A percentile compares a stretch with the other conserved stretches of the same genome.
Evolutionary conservation across 2,888 invertebrate genomes (phyloP).

Genomic region (Apodemia hepburni): DNA sequence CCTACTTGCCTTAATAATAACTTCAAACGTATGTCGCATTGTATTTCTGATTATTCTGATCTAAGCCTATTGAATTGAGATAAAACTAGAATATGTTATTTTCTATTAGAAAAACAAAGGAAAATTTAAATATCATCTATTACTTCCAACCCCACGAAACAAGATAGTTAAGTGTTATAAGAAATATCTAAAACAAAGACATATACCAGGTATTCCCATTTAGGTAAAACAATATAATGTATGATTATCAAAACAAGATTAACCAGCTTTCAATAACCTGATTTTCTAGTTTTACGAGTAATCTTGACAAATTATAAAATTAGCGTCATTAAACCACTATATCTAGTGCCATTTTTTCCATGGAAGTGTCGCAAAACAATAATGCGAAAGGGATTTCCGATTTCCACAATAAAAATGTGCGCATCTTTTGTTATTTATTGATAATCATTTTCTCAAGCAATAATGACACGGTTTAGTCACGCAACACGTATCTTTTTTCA

Average conservation of each 20-base stretch:
- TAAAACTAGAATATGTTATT: slow-evolving; percentile 52
- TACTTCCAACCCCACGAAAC: slow-evolving; percentile 1
- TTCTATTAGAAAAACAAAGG: slow-evolving; percentile 22
- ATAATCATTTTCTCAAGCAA: slow-evolving; percentile 57
- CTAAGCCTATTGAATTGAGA: slow-evolving; percentile 67
- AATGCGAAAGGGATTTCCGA: slow-evolving; percentile 68
- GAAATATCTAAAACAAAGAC: background rate
- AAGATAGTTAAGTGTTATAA: background rate
- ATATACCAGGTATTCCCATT: slow-evolving; percentile 33
- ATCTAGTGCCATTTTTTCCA: slow-evolving; percentile 50
- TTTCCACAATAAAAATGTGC: slow-evolving; percentile 54
- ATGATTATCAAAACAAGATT: slow-evolving; percentile 58
- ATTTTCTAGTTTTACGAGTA: slow-evolving; percentile 64
- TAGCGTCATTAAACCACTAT: slow-evolving; percentile 60
- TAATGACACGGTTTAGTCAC: slow-evolving; percentile 49
- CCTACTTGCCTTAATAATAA: slow-evolving; percentile 69
- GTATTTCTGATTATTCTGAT: slow-evolving; percentile 73
- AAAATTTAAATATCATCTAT: slow-evolving; percentile 23
- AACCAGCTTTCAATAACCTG: slow-evolving; percentile 55
- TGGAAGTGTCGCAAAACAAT: slow-evolving; percentile 62
- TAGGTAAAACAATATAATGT: slow-evolving; percentile 43
- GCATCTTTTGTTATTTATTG: slow-evolving; percentile 55
- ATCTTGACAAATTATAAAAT: slow-evolving; percentile 49
- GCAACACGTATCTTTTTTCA: slow-evolving; percentile 32
- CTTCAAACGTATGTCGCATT: slow-evolving; percentile 73